Base-by-base conservation (phyloP, 2,113 vertebrate genomes). In the Clarias batrachus region DNA sequence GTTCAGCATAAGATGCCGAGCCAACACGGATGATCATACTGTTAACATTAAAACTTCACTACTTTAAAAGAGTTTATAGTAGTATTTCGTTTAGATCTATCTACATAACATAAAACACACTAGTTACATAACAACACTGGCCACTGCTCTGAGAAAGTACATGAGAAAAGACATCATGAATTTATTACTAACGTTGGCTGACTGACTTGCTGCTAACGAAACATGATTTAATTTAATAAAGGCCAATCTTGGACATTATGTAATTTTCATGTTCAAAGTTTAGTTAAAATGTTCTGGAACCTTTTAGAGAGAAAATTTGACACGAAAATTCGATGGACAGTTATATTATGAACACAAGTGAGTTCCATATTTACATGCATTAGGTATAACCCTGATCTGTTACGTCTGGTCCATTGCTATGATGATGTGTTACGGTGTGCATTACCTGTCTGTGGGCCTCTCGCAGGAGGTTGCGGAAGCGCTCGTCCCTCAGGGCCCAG, bases 391-490 rank as follows among this genome's bases (percentile, higher is more conserved):
- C 14, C 52, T 57, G 14, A 13, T 52, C 73, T 76, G 7, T n/a
- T n/a, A 11, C 1, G 3, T 56, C 23, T 57, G 76, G 30, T 14
- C n/a, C 13, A 57, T 14, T 30, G 41, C 56, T 14, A n/a, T 27
- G 14, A 6, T 27, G 48, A 30, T 11, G n/a, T 60, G 9, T 23
- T 21, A 4, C 37, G 56, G 57, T 30, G 82, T 60, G 14, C 30
- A 93, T 85, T 93, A 99, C 98, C 96, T 99, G 98, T 94, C 96
- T 96, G 93, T 99, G 97, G n/a, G 97, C 98, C 93, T 99, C 98
- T 88, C 96, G 94, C 83, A 99, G 92, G 84, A 99, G 92, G 90
- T 92, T 95, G 81, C 95, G 95, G 93, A 99, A 97, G 68, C 97
- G 95, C 80, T 99, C 97, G 70, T 99, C 98, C 57, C 97, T 94